Conservation (phyloP, 2,113 vertebrate species). For the Platanista minor region DNA sequence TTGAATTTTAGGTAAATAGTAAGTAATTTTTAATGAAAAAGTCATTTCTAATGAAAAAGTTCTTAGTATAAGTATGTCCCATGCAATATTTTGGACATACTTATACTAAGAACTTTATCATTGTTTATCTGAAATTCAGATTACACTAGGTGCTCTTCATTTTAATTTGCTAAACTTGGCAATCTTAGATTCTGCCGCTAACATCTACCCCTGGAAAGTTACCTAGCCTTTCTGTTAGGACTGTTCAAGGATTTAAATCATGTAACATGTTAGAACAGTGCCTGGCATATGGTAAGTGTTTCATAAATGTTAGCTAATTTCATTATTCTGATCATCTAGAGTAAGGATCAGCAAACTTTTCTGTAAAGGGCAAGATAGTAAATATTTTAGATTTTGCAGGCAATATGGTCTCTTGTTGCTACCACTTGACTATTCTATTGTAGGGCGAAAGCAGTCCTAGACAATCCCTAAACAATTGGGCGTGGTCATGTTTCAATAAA, state of each 20-base stretch:
- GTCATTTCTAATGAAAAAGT: no score
- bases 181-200: neutral
- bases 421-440: neutral
- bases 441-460: neutral
- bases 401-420: neutral
- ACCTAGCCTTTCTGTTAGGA: neutral
- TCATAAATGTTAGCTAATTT: neutral
- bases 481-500: neutral
- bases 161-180: constrained; percentile 1
- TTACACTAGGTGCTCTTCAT: neutral
- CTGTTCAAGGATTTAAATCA: neutral
- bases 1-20: neutral
- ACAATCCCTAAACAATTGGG: neutral
- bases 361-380: neutral
- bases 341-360: neutral
- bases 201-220: neutral
- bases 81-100: neutral
- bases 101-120: neutral
- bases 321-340: neutral
- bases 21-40: neutral
- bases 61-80: neutral
- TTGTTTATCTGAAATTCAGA: neutral
- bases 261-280: neutral
- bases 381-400: neutral
- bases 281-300: neutral